A percentile compares a stretch with the other conserved stretches of the same genome.
Evolutionary conservation across 2,888 invertebrate genomes (phyloP).

Genomic region (Eilema caniola): DNA sequence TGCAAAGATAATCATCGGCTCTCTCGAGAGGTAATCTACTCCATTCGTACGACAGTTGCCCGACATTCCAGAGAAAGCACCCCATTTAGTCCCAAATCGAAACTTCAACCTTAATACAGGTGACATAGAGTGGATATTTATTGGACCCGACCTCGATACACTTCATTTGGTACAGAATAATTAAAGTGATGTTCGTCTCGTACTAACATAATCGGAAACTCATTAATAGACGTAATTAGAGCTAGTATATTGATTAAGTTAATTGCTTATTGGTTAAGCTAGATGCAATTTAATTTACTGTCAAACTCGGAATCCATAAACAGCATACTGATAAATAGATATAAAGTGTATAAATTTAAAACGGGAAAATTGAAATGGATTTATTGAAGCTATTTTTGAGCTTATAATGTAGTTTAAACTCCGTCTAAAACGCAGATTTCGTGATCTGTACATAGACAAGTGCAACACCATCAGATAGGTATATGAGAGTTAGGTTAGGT

Average conservation of each 20-base stretch:
- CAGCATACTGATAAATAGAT: background rate
- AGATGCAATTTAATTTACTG: conserved; percentile 10
- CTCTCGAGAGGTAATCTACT: conserved; percentile 64
- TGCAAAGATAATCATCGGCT: conserved; percentile 75
- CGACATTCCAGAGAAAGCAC: conserved; percentile 72
- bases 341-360: conserved; percentile 1
- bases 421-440: background rate
- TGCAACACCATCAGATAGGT: too few relatives aligned
- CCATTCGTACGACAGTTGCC: conserved; percentile 67
- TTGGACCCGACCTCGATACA: conserved; percentile 36
- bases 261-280: conserved; percentile 34
- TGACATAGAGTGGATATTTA: conserved; percentile 55
- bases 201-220: conserved; percentile 57
- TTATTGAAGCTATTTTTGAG: background rate
- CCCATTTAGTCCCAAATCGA: conserved; percentile 46
- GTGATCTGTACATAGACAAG: too few relatives aligned
- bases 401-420: background rate
- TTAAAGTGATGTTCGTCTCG: conserved; percentile 53
- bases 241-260: conserved; percentile 48
- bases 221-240: conserved; percentile 40
- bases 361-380: conserved; percentile 1
- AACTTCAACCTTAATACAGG: conserved; percentile 60
- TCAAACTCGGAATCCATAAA: background rate
- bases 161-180: conserved; percentile 56
- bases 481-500: too few relatives aligned